Base-by-base conservation (phyloP, 2,113 vertebrate genomes). In the Microtus montanus region DNA sequence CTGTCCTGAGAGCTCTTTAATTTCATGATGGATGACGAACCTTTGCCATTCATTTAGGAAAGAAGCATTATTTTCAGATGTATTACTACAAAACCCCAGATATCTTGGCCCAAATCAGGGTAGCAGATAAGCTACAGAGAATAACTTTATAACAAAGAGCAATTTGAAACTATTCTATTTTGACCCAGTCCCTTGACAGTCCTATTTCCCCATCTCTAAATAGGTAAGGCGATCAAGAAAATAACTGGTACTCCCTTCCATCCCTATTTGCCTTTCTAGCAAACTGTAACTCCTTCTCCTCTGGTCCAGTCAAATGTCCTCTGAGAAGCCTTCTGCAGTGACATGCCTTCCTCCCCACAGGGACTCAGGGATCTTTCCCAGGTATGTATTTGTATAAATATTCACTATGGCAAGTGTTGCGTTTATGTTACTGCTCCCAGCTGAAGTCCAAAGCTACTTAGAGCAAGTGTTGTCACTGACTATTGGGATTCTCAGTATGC, bases 41-140 rank as follows among this genome's bases (percentile, higher is more conserved):
- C 20, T 58, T 73, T 73, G 58, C 7, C 70, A 78, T 77, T 70
- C 30, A 71, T 22, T 92, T 54, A 84, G 49, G 63, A 66, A 87
- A 89, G 73, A 44, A 74, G 13, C 63, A 77, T 52, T 74, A 3
- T 77, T 94, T 95, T 94, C 49, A 92, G 35, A 94, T 44, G 61
- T 61, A n/a, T 30, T 74, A 83, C 26, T 38, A 91, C 22, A 68
- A 52, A 87, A 88, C 26, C 35, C 20, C 30, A 58, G 28, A 74
- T 49, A 52, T 5, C 30, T 71, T 47, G 73, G 20, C 44, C 22
- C 64, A 44, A 73, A 41, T 24, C 7, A 66, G 84, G 9, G 63
- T 58, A 89, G 61, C 6, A 80, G 30, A 22, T 73, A 92, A 90
- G 71, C 24, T 85, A 61, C 2, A 73, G 77, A 19, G 63, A 93